These are phyloP conservation scores for Dufourea novaeangliae DNA, from an alignment of 1,140 invertebrate genomes.

Conservation along the genomic window DNA sequence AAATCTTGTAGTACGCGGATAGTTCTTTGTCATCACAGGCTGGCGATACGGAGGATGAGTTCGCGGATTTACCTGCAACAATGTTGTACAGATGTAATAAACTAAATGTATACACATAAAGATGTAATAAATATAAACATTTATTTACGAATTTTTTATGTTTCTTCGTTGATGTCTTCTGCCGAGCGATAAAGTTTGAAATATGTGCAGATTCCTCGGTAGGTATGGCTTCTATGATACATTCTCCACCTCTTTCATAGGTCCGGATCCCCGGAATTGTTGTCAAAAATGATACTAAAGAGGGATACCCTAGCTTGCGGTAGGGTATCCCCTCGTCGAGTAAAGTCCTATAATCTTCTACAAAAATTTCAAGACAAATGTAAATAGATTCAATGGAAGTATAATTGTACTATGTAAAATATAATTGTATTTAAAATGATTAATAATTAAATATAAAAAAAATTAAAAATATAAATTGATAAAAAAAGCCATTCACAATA, in stretches of 20 bases:
- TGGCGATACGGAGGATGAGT: slow-evolving; percentile 12
- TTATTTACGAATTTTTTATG: slow-evolving; percentile 19
- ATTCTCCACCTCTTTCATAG: slow-evolving; percentile 74
- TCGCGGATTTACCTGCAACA: neutral
- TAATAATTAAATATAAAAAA: too few species aligned
- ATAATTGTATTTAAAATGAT: too few species aligned
- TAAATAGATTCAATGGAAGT: neutral
- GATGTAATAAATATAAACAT: neutral
- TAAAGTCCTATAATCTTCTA: slow-evolving; percentile 83
- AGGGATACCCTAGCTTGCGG: slow-evolving; percentile 82
- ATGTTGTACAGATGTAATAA: neutral
- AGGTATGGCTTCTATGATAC: slow-evolving; percentile 82
- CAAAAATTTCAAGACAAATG: slow-evolving; percentile 36
- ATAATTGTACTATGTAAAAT: too few species aligned
- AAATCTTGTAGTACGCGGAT: neutral
- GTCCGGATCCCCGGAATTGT: slow-evolving; percentile 82
- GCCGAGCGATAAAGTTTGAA: slow-evolving; percentile 82
- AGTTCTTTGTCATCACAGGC: neutral
- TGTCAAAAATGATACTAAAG: slow-evolving; percentile 82
- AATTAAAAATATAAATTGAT: neutral
- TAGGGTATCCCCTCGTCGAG: slow-evolving; percentile 84
- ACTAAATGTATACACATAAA: neutral
- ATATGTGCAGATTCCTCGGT: slow-evolving; percentile 83
- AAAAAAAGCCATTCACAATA: slow-evolving; percentile 7
- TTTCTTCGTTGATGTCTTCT: slow-evolving; percentile 77